These are phyloP conservation scores for Octonoba sinensis DNA, from an alignment of 2,888 invertebrate species.

Conservation along the genomic window DNA sequence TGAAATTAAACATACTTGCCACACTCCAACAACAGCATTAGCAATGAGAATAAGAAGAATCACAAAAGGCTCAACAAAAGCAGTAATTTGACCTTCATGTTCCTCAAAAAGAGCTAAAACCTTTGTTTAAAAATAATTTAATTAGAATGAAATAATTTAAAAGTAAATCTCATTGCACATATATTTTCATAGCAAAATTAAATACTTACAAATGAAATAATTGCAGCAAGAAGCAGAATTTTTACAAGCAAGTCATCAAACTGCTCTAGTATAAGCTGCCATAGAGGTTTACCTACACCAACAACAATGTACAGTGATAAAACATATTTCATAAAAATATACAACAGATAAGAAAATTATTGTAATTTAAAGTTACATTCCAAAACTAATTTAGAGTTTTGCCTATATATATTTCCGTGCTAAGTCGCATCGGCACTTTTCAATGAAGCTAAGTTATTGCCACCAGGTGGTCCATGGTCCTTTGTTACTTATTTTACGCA, in stretches of 20 bases:
- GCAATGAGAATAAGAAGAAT: conserved; percentile 99
- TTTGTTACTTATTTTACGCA: too few relatives aligned
- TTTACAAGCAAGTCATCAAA: conserved; percentile 99
- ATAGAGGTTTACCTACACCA: conserved; percentile 93
- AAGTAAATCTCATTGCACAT: neutral
- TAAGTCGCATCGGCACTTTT: too few relatives aligned
- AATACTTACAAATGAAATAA: conserved; percentile 99
- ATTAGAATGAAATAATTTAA: neutral
- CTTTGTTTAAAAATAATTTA: conserved; percentile 75
- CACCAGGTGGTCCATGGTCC: too few relatives aligned
- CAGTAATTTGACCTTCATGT: conserved; percentile 84
- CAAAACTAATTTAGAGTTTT: neutral
- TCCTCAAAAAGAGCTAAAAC: conserved; percentile 99
- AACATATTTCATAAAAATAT: conserved; percentile 65
- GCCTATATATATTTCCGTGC: neutral
- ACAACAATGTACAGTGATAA: too few relatives aligned
- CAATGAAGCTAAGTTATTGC: too few relatives aligned
- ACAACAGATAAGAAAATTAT: conserved; percentile 14
- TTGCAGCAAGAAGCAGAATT: conserved; percentile 99
- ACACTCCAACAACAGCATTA: conserved; percentile 99
- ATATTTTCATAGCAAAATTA: neutral
- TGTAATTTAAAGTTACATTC: neutral
- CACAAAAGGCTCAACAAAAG: conserved; percentile 99
- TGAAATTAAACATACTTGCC: conserved; percentile 85
- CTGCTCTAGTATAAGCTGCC: conserved; percentile 99